Evolutionary conservation across 2,113 vertebrate species (phyloP).

Genomic region (Fregata magnificens): DNA sequence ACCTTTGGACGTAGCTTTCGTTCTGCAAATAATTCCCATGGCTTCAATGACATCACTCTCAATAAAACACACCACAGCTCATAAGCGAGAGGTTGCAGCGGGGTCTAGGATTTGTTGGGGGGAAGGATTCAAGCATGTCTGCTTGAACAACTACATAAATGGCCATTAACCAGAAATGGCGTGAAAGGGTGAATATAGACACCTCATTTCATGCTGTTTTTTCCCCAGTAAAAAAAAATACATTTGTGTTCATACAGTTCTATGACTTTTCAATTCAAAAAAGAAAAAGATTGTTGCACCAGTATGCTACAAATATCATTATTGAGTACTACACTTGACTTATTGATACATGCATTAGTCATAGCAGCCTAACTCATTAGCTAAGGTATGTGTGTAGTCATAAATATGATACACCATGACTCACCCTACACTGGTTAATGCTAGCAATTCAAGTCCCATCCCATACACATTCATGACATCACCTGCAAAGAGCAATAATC

Average conservation of each 20-base stretch:
- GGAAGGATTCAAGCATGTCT: not conserved
- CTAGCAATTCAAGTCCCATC: not conserved
- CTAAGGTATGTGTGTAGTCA: not conserved
- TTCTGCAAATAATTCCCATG: not conserved
- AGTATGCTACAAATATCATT: not conserved
- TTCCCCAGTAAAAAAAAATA: not conserved
- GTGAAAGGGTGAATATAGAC: not conserved
- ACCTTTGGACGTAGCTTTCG: not conserved
- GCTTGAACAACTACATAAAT: not conserved
- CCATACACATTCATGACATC: not conserved
- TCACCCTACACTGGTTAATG: not conserved
- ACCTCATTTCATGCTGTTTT: not conserved
- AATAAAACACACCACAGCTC: not conserved
- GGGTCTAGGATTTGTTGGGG: not conserved
- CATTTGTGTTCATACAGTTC: fast-evolving
- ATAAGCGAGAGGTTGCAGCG: not conserved
- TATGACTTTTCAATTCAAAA: not conserved
- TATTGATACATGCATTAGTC: not conserved
- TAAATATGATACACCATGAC: not conserved
- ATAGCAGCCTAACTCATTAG: not conserved
- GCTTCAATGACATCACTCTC: not conserved
- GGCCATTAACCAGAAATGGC: not conserved
- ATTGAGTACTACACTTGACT: not conserved
- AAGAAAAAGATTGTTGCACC: fast-evolving
- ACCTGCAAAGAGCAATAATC: not conserved